Conservation (phyloP, 2,888 invertebrate genomes). For the Parnassius orleans region DNA sequence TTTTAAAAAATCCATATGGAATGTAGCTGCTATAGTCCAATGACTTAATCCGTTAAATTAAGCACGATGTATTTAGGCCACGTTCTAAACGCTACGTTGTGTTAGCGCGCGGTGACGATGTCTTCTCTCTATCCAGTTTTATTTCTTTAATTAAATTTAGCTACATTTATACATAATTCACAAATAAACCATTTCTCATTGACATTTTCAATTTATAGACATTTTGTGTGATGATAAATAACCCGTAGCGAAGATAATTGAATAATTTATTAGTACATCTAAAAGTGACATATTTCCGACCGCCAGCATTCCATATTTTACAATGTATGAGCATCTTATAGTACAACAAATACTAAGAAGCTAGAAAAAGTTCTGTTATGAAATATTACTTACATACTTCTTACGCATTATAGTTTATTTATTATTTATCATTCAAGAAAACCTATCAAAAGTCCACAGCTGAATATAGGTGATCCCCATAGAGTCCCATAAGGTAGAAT, state of each 20-base stretch:
- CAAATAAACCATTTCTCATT: conserved; percentile 40
- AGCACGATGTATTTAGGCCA: conserved; percentile 16
- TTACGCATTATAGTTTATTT: too few species aligned
- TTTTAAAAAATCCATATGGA: neutral
- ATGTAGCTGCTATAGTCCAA: neutral
- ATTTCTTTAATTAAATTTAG: conserved; percentile 38
- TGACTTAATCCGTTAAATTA: conserved; percentile 13
- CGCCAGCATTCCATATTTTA: neutral
- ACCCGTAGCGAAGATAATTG: conserved; percentile 13
- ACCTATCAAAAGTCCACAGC: too few species aligned
- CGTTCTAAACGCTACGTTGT: conserved; percentile 28
- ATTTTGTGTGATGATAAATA: conserved; percentile 20
- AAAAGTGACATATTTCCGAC: conserved; percentile 22
- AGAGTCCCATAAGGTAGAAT: too few species aligned
- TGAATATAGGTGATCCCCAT: too few species aligned
- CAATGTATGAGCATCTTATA: neutral
- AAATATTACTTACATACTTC: neutral
- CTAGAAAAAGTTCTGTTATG: neutral
- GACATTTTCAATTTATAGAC: conserved; percentile 38
- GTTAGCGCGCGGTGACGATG: conserved; percentile 22
- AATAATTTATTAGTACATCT: conserved; percentile 20
- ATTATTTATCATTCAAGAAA: too few species aligned
- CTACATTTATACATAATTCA: conserved; percentile 30
- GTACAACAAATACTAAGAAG: neutral
- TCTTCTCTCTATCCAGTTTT: conserved; percentile 29